These are phyloP conservation scores for Aurelia aurita DNA, from an alignment of 30 jellyfish, hydroid and myxozoan species.

Conservation along the genomic window DNA sequence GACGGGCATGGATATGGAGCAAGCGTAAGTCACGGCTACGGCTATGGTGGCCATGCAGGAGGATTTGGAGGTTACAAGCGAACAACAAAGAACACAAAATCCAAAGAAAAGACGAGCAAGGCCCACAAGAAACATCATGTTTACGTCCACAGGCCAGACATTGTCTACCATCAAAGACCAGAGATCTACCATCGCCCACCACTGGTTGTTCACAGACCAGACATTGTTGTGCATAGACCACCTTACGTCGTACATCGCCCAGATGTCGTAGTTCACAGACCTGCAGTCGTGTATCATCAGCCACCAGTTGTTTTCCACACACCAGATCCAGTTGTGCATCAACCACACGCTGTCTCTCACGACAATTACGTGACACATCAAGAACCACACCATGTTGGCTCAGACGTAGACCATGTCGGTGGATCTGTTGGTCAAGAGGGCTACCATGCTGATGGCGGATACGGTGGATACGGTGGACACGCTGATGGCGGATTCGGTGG, in stretches of 20 bases:
- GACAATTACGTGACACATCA: conserved; percentile 86
- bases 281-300: conserved; percentile 85
- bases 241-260: conserved; percentile 88
- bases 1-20: conserved; percentile 46
- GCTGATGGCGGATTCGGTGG: conserved; percentile 19
- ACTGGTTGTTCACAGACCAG: conserved; percentile 84
- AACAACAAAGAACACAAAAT: conserved; percentile 1
- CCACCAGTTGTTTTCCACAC: conserved; percentile 96
- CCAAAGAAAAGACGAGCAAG: conserved; percentile 10
- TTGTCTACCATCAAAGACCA: conserved; percentile 85
- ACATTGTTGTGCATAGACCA: conserved; percentile 82
- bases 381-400: conserved; percentile 77
- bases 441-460: conserved; percentile 14
- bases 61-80: conserved; percentile 43
- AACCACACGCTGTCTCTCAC: conserved; percentile 84
- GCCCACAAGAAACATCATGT: conserved; percentile 84
- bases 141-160: conserved; percentile 82
- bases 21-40: conserved; percentile 30
- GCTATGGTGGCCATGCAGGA: conserved; percentile 7
- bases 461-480: background rate
- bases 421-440: conserved; percentile 72
- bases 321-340: conserved; percentile 87
- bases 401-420: conserved; percentile 66
- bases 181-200: conserved; percentile 92
- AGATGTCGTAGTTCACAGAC: conserved; percentile 86